Conservation (phyloP, 2,888 invertebrate genomes). For the Morpho helenor region DNA sequence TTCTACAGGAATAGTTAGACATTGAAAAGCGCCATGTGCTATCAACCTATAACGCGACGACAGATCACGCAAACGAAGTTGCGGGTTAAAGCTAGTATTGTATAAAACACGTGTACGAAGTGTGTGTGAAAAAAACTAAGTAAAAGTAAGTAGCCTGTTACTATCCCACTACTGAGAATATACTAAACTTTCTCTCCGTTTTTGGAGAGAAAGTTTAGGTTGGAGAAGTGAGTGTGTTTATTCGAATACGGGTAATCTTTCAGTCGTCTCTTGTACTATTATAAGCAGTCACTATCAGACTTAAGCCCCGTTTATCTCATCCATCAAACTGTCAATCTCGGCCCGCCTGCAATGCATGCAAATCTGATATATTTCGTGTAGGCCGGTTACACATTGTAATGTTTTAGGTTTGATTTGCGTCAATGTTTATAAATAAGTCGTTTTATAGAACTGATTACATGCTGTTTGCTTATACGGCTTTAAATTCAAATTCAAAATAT, state of each 20-base stretch:
- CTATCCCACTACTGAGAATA: too few relatives aligned
- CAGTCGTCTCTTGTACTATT: constrained; percentile 1
- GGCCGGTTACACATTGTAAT: constrained; percentile 19
- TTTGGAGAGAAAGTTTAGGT: too few relatives aligned
- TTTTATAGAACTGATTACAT: background rate
- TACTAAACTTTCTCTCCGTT: background rate
- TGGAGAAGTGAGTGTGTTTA: too few relatives aligned
- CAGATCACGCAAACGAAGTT: too few relatives aligned
- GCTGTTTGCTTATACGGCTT: background rate
- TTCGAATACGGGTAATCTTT: background rate
- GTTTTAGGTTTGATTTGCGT: too few relatives aligned
- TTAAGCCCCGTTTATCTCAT: constrained; percentile 28
- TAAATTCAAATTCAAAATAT: too few relatives aligned
- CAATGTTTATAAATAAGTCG: too few relatives aligned
- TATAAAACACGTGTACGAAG: background rate
- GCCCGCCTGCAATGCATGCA: constrained; percentile 20
- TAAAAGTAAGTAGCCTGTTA: too few relatives aligned
- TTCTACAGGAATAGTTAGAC: too few relatives aligned
- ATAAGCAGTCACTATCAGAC: constrained; percentile 22
- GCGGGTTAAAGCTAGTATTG: too few relatives aligned
- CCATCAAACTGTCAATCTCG: constrained; percentile 31
- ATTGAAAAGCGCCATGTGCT: too few relatives aligned
- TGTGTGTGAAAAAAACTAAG: background rate
- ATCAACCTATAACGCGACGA: too few relatives aligned
- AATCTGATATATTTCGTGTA: constrained; percentile 19